These are phyloP conservation scores for Dreissena rostriformis DNA, from an alignment of 1,140 invertebrate species.

Conservation along the genomic window DNA sequence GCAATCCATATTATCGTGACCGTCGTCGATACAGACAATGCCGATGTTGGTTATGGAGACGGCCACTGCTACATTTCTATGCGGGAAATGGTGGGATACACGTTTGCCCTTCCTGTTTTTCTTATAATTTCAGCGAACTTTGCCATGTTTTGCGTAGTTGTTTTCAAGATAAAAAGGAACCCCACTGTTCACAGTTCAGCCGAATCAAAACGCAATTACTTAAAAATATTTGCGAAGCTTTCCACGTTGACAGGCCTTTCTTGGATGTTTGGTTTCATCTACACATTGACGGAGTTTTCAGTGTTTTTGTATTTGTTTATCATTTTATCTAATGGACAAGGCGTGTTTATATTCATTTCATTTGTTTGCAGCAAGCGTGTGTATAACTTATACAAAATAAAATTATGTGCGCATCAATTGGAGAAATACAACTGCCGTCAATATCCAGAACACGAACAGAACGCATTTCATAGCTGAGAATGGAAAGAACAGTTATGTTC, in stretches of 20 bases:
- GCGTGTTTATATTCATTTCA: constrained; percentile 12
- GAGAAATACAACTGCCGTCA: too few relatives aligned
- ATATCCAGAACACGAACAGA: too few relatives aligned
- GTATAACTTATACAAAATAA: background rate
- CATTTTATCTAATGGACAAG: background rate
- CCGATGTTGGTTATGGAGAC: constrained; percentile 5
- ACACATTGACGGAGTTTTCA: background rate
- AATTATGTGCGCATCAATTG: background rate
- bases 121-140: background rate
- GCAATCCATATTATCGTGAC: background rate
- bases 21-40: background rate
- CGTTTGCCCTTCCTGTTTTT: constrained; percentile 7
- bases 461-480: too few relatives aligned
- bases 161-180: background rate
- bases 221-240: constrained; percentile 15
- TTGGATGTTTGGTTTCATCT: constrained; percentile 24
- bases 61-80: constrained; percentile 5
- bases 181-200: too few relatives aligned
- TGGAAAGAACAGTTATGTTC: too few relatives aligned
- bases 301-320: constrained; percentile 8
- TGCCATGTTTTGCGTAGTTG: background rate
- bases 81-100: constrained; percentile 2
- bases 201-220: constrained; percentile 10
- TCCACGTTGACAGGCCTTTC: constrained; percentile 7
- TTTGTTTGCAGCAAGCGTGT: constrained; percentile 5